These are phyloP conservation scores for Tetragonula carbonaria DNA, from an alignment of 2,888 invertebrate genomes.

Conservation along the genomic window DNA sequence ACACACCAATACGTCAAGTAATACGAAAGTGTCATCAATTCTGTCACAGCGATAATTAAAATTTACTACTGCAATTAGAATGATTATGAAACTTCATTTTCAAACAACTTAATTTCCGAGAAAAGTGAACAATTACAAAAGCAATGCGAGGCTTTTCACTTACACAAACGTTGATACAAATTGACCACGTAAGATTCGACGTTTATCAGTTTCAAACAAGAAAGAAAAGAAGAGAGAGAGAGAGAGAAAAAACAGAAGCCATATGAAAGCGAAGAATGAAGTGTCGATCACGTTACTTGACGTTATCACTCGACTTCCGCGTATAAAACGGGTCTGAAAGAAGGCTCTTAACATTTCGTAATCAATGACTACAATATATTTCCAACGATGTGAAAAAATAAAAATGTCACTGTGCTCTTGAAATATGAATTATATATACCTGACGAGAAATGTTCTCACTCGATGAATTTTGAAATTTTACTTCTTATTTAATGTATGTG, in stretches of 20 bases:
- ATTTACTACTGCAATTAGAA: no score
- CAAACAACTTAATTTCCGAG: background rate
- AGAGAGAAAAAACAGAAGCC: background rate
- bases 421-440: background rate
- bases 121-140: background rate
- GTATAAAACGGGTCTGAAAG: slow-evolving; percentile 17
- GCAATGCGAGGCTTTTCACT: background rate
- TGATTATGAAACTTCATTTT: no score
- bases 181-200: background rate
- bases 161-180: background rate
- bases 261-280: background rate
- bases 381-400: background rate
- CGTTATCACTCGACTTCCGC: slow-evolving; percentile 22
- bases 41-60: no score
- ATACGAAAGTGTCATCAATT: no score
- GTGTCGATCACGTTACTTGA: slow-evolving; percentile 17
- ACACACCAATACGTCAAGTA: no score
- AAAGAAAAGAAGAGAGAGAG: background rate
- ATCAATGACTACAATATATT: background rate
- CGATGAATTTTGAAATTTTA: background rate
- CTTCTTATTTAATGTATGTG: no score
- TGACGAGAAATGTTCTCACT: background rate
- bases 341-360: slow-evolving; percentile 12
- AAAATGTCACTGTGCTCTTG: background rate
- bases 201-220: slow-evolving; percentile 7